Evolutionary conservation across 2,113 vertebrate genomes (phyloP).

Genomic region (Eira barbara): DNA sequence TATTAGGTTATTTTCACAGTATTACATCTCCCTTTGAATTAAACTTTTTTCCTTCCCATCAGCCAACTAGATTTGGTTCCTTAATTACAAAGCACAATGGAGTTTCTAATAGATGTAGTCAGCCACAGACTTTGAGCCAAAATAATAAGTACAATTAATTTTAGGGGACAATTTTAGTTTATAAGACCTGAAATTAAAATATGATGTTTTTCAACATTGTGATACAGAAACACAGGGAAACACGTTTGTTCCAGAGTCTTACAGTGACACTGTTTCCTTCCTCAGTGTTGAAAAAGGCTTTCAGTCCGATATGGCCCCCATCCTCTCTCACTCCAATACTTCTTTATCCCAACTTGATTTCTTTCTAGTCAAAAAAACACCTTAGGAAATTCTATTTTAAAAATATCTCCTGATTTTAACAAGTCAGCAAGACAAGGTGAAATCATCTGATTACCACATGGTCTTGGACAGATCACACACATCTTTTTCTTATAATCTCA

Average conservation of each 20-base stretch:
- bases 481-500: neutral
- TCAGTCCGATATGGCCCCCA: neutral
- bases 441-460: neutral
- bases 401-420: neutral
- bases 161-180: slow-evolving; percentile 62
- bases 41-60: neutral
- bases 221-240: slow-evolving; percentile 7
- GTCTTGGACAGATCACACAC: neutral
- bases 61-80: slow-evolving; percentile 33
- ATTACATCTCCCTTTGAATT: slow-evolving; percentile 41
- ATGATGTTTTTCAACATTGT: slow-evolving; percentile 45
- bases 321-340: neutral
- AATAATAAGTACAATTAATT: slow-evolving; percentile 66
- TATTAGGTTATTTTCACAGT: slow-evolving; percentile 45
- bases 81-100: slow-evolving; percentile 51
- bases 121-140: slow-evolving; percentile 52
- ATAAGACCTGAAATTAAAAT: slow-evolving; percentile 67
- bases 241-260: slow-evolving; percentile 31
- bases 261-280: neutral
- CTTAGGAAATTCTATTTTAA: neutral
- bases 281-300: slow-evolving; percentile 6
- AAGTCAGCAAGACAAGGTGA: neutral
- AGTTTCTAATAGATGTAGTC: slow-evolving; percentile 55
- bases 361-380: neutral
- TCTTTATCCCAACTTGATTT: slow-evolving; percentile 34